A percentile compares a stretch with the other conserved stretches of the same genome.
These are phyloP conservation scores for Hemicordylus capensis DNA, from an alignment of 2,113 vertebrate genomes.

Conservation along the genomic window DNA sequence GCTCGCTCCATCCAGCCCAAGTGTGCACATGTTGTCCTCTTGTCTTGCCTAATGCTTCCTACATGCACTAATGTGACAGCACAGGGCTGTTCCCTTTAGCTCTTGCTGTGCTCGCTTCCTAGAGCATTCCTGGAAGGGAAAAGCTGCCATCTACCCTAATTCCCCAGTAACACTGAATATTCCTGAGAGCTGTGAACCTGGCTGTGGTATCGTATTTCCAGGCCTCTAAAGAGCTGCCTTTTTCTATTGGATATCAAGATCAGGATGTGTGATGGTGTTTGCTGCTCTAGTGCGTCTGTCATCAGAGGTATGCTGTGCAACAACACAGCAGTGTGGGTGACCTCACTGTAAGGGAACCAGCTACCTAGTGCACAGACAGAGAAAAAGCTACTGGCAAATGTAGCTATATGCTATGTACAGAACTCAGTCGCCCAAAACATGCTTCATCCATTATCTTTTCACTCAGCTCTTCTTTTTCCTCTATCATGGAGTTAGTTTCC, in stretches of 20 bases:
- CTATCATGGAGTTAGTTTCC: rapidly evolving
- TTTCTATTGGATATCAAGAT: background rate
- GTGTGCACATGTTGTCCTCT: background rate
- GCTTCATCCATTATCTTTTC: background rate
- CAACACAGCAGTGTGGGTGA: rapidly evolving
- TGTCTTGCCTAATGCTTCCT: slow-evolving; percentile 10
- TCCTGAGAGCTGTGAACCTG: rapidly evolving
- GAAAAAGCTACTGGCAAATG: background rate
- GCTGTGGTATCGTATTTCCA: background rate
- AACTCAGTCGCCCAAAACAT: background rate
- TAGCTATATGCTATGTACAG: background rate
- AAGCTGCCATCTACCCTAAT: background rate
- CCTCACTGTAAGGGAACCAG: rapidly evolving
- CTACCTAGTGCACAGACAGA: background rate
- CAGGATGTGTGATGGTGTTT: background rate
- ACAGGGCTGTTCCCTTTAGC: background rate
- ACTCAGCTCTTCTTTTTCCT: background rate
- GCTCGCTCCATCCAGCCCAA: background rate
- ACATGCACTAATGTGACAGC: background rate
- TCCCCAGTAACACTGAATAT: background rate
- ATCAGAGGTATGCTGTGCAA: background rate
- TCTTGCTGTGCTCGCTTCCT: background rate
- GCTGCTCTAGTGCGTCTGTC: background rate
- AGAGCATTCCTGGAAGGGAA: background rate
- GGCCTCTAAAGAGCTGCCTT: background rate